phyloP scores from a whole-genome alignment of 2,797 vertebrate genomes.

The Neopelma chrysocephalum region DNA sequence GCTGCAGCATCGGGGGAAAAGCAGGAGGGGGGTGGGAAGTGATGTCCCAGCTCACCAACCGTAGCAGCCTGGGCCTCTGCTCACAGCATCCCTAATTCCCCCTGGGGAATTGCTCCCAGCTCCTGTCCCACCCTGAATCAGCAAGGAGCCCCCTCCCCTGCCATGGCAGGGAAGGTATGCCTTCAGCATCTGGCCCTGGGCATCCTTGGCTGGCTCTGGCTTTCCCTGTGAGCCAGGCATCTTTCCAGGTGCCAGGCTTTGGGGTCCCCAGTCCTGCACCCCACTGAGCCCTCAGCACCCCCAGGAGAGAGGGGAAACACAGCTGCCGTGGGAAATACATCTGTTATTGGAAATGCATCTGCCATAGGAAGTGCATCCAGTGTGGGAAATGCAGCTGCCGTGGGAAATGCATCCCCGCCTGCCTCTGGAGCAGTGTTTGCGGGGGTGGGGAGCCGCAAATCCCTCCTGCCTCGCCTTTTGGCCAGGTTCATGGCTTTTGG shows the following conservation, averaged over 20 bases:
- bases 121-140: neutral
- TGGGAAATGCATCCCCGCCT: neutral
- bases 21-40: neutral
- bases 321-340: constrained; percentile 23
- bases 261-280: neutral
- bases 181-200: rapidly evolving
- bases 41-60: neutral
- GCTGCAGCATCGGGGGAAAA: constrained; percentile 6
- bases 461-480: neutral
- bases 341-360: neutral
- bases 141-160: neutral
- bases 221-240: rapidly evolving
- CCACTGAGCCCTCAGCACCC: rapidly evolving
- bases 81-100: neutral
- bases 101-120: neutral
- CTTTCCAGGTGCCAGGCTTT: neutral
- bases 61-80: neutral
- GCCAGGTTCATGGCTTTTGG: neutral
- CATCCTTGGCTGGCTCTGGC: neutral
- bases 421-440: neutral
- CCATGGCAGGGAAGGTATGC: neutral
- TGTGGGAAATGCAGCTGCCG: constrained; percentile 15
- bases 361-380: neutral
- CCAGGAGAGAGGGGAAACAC: neutral
- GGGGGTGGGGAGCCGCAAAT: neutral